Base-by-base conservation (phyloP, 2,113 vertebrate genomes). In the Maccullochella peelii region DNA sequence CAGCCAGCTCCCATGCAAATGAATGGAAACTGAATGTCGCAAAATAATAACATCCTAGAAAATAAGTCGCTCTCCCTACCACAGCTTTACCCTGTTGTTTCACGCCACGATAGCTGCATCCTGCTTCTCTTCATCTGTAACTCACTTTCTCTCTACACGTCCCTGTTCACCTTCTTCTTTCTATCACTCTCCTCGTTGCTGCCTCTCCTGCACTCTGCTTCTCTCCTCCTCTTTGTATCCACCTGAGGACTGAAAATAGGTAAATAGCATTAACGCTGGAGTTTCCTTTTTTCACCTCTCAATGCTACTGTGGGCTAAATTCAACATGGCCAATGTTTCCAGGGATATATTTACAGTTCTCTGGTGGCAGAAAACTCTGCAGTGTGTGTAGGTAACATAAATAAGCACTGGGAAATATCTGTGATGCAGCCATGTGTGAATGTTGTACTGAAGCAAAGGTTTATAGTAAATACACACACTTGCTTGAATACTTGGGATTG, bases 381-480 rank as follows among this genome's bases (percentile, higher is more conserved):
- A 4, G 12, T 27, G 38, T 23, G 20, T 50, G 59, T 23, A 49
- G 23, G 25, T 25, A 62, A 58, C 52, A 49, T 30, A 63, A 77
- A 72, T 77, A 77, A 71, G n/a, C 54, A 44, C 0, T 70, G 65
- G 25, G 54, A 76, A 27, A 72, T 27, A 50, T 58, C 40, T 38
- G 52, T 54, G n/a, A 73, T 38, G 76, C 76, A 83, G 30, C 16
- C 68, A 42, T 42, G 62, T 73, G 62, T 57, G 54, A 68, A 36
- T 54, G 10, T 27, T 69, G 36, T 25, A 63, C 58, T 49, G 65
- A 36, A 40, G 58, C 38, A 33, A 66, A 66, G n/a, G 23, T 38
- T 33, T 63, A 44, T 47, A 57, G 75, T 75, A 61, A 80, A 80
- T 42, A 68, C 21, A 54, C 21, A 70, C 8, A 12, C n/a, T 33